These are phyloP conservation scores for Xestia c-nigrum DNA, from an alignment of 2,888 invertebrate genomes.

Conservation along the genomic window DNA sequence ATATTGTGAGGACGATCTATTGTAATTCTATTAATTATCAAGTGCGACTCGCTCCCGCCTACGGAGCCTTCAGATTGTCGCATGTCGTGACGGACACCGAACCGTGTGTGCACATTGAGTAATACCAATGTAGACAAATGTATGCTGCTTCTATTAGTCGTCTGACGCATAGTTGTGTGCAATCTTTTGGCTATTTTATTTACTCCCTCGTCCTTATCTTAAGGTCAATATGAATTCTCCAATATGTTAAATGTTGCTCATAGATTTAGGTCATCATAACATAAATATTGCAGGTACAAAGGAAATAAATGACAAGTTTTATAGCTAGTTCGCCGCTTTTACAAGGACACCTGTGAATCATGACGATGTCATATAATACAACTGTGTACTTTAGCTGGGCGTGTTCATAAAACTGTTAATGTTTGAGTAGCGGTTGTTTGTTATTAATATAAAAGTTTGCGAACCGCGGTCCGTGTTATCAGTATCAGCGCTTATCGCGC, in stretches of 20 bases:
- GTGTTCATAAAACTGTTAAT: neutral
- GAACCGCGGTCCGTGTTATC: slow-evolving; percentile 72
- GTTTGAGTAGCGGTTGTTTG: neutral
- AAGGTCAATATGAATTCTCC: neutral
- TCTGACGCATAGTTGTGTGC: slow-evolving; percentile 5
- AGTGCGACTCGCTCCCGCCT: slow-evolving; percentile 22
- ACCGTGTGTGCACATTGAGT: neutral
- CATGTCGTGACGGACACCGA: slow-evolving; percentile 5
- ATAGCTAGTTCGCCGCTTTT: neutral
- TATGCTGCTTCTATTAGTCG: neutral
- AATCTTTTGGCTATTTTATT: slow-evolving; percentile 7
- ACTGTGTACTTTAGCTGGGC: neutral
- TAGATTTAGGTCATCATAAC: neutral
- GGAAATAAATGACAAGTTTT: slow-evolving; percentile 12
- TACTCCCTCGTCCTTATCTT: neutral
- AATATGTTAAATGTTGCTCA: neutral
- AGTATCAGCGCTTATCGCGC: slow-evolving; percentile 65
- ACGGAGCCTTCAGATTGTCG: slow-evolving; percentile 12
- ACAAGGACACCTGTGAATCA: slow-evolving; percentile 48
- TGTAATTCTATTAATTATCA: slow-evolving; percentile 50
- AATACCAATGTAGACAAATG: neutral
- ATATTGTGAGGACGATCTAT: slow-evolving; percentile 54
- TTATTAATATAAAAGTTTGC: slow-evolving; percentile 68
- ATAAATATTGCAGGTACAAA: slow-evolving; percentile 7
- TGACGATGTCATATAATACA: slow-evolving; percentile 8